Conservation (phyloP, 2,888 invertebrate species). For the Anthrax anthrax region DNA sequence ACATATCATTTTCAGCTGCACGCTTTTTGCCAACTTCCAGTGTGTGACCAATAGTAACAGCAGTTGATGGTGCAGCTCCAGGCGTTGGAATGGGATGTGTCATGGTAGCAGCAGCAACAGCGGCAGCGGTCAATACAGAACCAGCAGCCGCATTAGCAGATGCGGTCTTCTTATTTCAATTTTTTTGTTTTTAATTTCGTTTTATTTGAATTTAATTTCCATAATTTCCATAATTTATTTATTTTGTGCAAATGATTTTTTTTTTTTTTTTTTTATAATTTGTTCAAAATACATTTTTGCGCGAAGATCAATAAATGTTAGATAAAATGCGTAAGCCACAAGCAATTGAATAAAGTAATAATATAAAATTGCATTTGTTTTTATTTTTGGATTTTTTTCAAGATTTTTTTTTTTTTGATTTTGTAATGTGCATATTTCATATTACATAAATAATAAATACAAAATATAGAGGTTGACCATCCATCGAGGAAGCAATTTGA, state of each 20-base stretch:
- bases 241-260: constrained; percentile 10
- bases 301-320: constrained; percentile 2
- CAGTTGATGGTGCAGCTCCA: constrained; percentile 46
- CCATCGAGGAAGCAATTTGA: constrained; percentile 26
- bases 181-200: constrained; percentile 1
- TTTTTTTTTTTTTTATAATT: constrained; percentile 9
- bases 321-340: constrained; percentile 7
- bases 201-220: constrained; percentile 11
- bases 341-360: constrained; percentile 8
- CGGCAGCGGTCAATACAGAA: constrained; percentile 11
- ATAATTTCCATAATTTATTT: constrained; percentile 12
- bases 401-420: constrained; percentile 1
- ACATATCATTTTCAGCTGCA: constrained; percentile 76
- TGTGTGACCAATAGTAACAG: constrained; percentile 37
- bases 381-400: constrained; percentile 10
- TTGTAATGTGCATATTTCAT: not conserved
- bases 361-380: no score
- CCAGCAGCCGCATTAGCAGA: constrained; percentile 16
- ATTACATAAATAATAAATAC: no score
- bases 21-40: constrained; percentile 93
- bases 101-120: constrained; percentile 28
- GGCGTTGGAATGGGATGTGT: constrained; percentile 33
- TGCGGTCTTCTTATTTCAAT: constrained; percentile 4
- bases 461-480: constrained; percentile 20
- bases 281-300: constrained; percentile 1